A percentile compares a stretch with the other conserved stretches of the same genome.
phyloP scores from a whole-genome alignment of 1,140 invertebrate species.

The Radopholus similis region DNA sequence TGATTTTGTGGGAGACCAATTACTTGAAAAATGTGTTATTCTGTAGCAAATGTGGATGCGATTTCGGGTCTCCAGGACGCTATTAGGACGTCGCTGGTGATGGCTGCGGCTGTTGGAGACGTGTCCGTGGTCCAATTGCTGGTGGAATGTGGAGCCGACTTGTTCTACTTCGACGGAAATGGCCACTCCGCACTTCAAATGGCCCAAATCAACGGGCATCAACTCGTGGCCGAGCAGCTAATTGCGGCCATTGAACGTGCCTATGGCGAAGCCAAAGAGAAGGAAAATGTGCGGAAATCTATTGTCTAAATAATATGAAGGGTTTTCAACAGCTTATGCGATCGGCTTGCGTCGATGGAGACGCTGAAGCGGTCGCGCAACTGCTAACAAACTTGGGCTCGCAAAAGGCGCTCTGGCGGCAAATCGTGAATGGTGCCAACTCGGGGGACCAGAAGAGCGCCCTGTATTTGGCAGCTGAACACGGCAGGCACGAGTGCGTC shows the following conservation, averaged over 20 bases:
- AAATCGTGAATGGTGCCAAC: slow-evolving; percentile 22
- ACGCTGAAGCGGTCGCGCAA: slow-evolving; percentile 23
- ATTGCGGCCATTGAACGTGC: slow-evolving; percentile 66
- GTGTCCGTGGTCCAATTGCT: slow-evolving; percentile 70
- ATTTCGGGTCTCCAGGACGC: slow-evolving; percentile 16
- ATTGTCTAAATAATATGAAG: not conserved
- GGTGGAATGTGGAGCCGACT: slow-evolving; percentile 69
- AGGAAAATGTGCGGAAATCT: slow-evolving; percentile 11
- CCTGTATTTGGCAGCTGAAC: slow-evolving; percentile 37
- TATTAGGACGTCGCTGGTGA: slow-evolving; percentile 72
- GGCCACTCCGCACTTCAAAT: slow-evolving; percentile 72
- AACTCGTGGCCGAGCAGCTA: slow-evolving; percentile 69
- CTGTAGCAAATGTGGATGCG: slow-evolving; percentile 31
- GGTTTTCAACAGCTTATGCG: slow-evolving; percentile 26
- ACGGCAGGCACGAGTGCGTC: slow-evolving; percentile 76
- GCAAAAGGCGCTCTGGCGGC: slow-evolving; percentile 17
- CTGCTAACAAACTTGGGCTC: slow-evolving; percentile 25
- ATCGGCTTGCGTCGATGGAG: slow-evolving; percentile 43
- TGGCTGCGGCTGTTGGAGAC: slow-evolving; percentile 76
- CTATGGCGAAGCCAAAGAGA: slow-evolving; percentile 26
- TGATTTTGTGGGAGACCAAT: not conserved
- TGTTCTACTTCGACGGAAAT: slow-evolving; percentile 68
- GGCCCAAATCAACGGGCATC: slow-evolving; percentile 72
- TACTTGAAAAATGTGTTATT: not conserved
- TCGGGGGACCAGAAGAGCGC: slow-evolving; percentile 37